Evolutionary conservation across 2,888 invertebrate genomes (phyloP).

Genomic region (Artemia sinica): DNA sequence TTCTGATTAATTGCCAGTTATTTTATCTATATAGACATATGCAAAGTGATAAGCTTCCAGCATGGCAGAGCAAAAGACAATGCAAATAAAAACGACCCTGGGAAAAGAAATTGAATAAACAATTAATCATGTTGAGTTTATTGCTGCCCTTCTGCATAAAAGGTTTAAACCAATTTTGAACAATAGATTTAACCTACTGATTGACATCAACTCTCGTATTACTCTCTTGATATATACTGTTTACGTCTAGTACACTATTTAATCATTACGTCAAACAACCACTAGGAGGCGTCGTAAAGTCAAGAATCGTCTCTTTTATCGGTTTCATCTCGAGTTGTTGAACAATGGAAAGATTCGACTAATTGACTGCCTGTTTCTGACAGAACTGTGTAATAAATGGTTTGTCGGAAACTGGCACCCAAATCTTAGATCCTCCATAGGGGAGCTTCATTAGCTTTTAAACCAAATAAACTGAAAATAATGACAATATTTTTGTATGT

Average conservation of each 20-base stretch:
- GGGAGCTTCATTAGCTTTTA: conserved; percentile 11
- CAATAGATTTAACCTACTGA: too few relatives aligned
- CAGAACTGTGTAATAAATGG: conserved; percentile 8
- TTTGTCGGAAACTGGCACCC: neutral
- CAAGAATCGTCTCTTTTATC: neutral
- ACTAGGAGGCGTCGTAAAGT: neutral
- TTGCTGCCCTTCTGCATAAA: too few relatives aligned
- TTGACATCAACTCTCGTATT: too few relatives aligned
- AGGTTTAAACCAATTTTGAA: too few relatives aligned
- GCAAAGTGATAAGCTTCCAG: too few relatives aligned
- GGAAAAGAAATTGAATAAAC: too few relatives aligned
- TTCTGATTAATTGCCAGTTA: too few relatives aligned
- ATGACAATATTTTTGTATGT: neutral
- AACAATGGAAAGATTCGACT: conserved; percentile 13
- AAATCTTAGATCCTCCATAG: neutral
- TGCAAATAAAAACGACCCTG: too few relatives aligned
- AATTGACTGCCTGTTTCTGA: conserved; percentile 13
- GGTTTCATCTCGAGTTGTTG: conserved; percentile 13
- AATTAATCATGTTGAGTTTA: too few relatives aligned
- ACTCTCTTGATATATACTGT: neutral
- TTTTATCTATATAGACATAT: too few relatives aligned
- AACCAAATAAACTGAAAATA: neutral
- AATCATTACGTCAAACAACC: conserved; percentile 4
- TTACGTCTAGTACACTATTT: conserved; percentile 1
- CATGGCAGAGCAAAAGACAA: too few relatives aligned